These are phyloP conservation scores for Picathartes gymnocephalus DNA, from an alignment of 2,113 vertebrate genomes.

Conservation along the genomic window DNA sequence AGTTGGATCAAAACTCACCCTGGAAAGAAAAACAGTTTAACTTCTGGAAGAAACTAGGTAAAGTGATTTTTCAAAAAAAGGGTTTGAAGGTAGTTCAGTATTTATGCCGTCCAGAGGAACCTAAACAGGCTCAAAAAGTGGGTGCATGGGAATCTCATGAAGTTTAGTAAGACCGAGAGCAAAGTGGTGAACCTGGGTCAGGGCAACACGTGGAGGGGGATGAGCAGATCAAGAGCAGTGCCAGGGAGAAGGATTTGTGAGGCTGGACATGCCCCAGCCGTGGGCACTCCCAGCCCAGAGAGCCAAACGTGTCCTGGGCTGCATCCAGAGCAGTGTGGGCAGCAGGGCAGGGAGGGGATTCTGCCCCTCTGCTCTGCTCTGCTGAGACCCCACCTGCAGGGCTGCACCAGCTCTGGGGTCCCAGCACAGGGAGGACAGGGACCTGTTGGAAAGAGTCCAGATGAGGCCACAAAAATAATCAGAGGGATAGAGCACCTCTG, in stretches of 20 bases:
- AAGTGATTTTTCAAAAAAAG: background rate
- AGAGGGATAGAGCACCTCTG: background rate
- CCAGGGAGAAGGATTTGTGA: background rate
- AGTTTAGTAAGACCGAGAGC: background rate
- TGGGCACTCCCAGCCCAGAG: background rate
- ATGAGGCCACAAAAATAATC: background rate
- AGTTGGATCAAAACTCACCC: background rate
- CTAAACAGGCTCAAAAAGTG: too few relatives aligned
- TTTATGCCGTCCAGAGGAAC: background rate
- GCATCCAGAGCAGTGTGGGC: background rate
- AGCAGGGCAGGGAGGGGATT: background rate
- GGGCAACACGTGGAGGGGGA: background rate
- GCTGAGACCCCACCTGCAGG: background rate
- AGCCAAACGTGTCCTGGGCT: background rate
- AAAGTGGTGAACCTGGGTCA: background rate
- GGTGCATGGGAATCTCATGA: background rate
- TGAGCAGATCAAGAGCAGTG: background rate
- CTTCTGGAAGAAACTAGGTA: background rate
- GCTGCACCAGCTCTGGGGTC: background rate
- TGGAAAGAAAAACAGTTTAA: background rate
- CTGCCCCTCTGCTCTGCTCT: background rate
- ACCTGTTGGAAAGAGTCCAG: accelerated
- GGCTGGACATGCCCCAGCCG: background rate
- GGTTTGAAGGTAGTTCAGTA: background rate
- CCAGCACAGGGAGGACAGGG: background rate